Evolutionary conservation across 1,140 invertebrate genomes (phyloP), one percentile per base, ranked within the genome.

Genomic region (Oscheius sp.): DNA sequence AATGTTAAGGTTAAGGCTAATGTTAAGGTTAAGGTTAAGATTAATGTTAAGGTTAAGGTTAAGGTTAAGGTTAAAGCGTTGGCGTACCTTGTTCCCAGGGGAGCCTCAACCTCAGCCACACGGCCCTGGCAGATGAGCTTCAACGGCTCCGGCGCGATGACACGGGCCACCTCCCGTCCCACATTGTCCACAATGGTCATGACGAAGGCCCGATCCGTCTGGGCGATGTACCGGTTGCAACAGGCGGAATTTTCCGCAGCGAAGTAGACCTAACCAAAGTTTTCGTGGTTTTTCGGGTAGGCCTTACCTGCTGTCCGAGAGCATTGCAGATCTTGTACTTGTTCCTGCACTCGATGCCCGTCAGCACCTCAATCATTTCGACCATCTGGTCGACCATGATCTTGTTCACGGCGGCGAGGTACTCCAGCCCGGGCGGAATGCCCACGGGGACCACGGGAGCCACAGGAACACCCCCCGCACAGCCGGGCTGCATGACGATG

Each of bases 151-250:
- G 45, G 46, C 66, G 58, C 20, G 45, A 68, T n/a, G 52, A 55
- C 35, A 68, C 52, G 13, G 38, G 35, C 1, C 66, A 49, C 32
- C 20, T 55, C 61, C 15, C 61, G 4, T 13, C 58, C 31, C n/a
- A 68, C 52, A 68, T 68, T 68, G 35, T 68, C 66, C 3, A 68
- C 66, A 18, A 68, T 68, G 26, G 52, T 45, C 42, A 68, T 68
- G 4, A 13, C 34, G 31, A 55, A 68, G 13, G n/a, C 66, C 13
- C 66, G 20, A 7, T 58, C n/a, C 26, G 42, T 7, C 13, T 34
- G 31, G 35, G 46, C 52, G 4, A 26, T 23, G 3, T 62, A 52
- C 23, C 66, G 28, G 20, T 34, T 23, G 18, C 66, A 68, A 32
- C 10, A 32, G 23, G 18, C 29, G 15, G 66, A 68, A 18, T 52